A percentile compares a stretch with the other conserved stretches of the same genome.
Conservation (phyloP, 2,113 vertebrate genomes). For the Eleginops maclovinus region DNA sequence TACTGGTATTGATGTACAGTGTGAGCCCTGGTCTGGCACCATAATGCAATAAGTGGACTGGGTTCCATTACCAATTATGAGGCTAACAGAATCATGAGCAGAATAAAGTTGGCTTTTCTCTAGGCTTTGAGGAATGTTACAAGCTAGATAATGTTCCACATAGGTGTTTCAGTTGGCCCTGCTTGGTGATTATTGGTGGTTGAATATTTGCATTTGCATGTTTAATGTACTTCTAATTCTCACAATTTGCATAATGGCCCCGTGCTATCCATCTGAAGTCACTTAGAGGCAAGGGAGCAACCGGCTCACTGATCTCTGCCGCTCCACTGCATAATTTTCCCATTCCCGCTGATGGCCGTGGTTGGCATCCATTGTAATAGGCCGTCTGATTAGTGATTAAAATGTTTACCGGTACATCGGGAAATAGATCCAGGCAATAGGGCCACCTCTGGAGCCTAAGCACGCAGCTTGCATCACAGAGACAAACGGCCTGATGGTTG, state of each 20-base stretch:
- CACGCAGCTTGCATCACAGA: conserved; percentile 40
- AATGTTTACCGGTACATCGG: conserved; percentile 74
- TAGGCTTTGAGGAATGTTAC: conserved; percentile 9
- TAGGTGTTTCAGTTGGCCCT: conserved; percentile 29
- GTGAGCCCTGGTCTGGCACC: neutral
- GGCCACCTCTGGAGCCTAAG: conserved; percentile 49
- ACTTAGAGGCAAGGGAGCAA: conserved; percentile 65
- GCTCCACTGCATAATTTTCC: conserved; percentile 76
- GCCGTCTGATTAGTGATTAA: conserved; percentile 80
- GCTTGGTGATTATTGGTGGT: conserved; percentile 49
- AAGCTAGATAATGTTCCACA: conserved; percentile 21
- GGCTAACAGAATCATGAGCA: neutral
- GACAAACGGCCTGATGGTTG: conserved; percentile 63
- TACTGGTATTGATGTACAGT: neutral
- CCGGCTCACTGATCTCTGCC: conserved; percentile 53
- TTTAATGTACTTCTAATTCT: conserved; percentile 76
- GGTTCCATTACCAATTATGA: neutral
- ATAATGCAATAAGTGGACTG: neutral
- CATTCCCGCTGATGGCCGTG: conserved; percentile 75
- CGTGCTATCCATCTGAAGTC: conserved; percentile 65
- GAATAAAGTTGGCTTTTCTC: conserved; percentile 1
- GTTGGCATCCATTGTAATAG: conserved; percentile 70
- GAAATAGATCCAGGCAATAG: conserved; percentile 61
- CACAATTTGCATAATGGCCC: conserved; percentile 74
- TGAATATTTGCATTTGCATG: conserved; percentile 67